Base-by-base conservation (phyloP, 1,140 invertebrate species). In the Carposina sasakii region DNA sequence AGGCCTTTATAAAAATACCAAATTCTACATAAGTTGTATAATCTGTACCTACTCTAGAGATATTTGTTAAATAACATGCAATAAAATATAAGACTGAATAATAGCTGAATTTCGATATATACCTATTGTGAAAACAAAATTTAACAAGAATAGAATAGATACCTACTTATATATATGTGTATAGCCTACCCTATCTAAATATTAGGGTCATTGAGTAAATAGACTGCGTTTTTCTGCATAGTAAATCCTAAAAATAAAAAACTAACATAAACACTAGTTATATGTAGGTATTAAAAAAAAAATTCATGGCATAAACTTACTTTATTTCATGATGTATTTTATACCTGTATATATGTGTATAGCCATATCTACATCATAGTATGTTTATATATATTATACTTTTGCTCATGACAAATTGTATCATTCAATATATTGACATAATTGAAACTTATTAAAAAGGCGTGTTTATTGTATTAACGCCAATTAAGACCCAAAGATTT, bases 1-100 rank as follows among this genome's bases (percentile, higher is more conserved):
- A 81, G 52, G 49, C 54, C 0, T 78, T 79, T 62, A 45, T 81
- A 36, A 78, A 69, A 45, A 39, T 36, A 6, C 36, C 62, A 33
- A 70, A 61, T 49, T 71, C 19, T 9, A 34, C 9, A 34, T 16
- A 3, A 6, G 19, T 8, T 21, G 1, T 20, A 24, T 21, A 40
- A 16, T 16, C 33, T 34, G 33, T 16, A 9, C 15, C 13, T 34
- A 34, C 28, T n/a, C 12, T 30, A 30, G 15, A n/a, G 28, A n/a
- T 30, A 10, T 2, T 13, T 10, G 28, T 13, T 13, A 30, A 37
- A 15, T 15, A 37, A 37, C 28, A 28, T 12, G 6, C 24, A 28
- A 28, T 28, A 28, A 6, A 12, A 28, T 28, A 6, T 28, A 12
- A 28, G 24, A 28, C 24, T 28, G 24, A 28, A 6, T 28, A 12